phyloP scores from a whole-genome alignment of 2,113 vertebrate species.

The Ceuthmochares aereus region DNA sequence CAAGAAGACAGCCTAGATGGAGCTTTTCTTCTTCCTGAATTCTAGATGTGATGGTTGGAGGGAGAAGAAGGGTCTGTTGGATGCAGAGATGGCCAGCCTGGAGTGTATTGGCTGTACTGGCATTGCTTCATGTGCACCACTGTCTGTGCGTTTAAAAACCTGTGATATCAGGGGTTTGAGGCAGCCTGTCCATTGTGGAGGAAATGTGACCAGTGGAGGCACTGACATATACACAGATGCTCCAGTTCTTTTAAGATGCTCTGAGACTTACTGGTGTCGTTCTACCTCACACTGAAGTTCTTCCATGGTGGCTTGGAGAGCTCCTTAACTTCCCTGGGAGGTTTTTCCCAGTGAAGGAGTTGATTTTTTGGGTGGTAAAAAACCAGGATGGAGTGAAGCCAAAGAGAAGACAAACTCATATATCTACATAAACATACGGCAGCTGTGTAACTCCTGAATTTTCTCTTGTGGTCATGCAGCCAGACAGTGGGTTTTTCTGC shows the following conservation, averaged over 20 bases:
- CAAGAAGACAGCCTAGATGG: neutral
- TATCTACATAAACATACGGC: neutral
- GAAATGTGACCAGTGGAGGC: neutral
- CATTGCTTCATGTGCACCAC: neutral
- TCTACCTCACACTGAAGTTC: neutral
- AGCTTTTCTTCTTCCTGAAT: neutral
- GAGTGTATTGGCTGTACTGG: neutral
- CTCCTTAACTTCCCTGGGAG: neutral
- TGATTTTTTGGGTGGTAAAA: neutral
- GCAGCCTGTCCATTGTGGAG: neutral
- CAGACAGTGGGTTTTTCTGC: conserved; percentile 93
- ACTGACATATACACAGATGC: neutral
- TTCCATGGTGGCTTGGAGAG: neutral
- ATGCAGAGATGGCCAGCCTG: neutral
- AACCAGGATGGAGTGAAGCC: neutral
- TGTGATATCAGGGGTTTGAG: neutral
- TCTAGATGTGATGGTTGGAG: neutral
- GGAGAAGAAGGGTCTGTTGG: neutral
- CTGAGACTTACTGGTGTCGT: neutral
- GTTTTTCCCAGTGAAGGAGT: neutral
- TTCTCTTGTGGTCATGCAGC: conserved; percentile 69
- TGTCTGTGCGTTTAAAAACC: neutral
- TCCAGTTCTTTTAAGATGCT: neutral
- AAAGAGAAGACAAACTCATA: neutral
- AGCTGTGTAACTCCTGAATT: neutral